Conservation (phyloP, 2,888 invertebrate genomes). For the Azorinus chamasolen region DNA sequence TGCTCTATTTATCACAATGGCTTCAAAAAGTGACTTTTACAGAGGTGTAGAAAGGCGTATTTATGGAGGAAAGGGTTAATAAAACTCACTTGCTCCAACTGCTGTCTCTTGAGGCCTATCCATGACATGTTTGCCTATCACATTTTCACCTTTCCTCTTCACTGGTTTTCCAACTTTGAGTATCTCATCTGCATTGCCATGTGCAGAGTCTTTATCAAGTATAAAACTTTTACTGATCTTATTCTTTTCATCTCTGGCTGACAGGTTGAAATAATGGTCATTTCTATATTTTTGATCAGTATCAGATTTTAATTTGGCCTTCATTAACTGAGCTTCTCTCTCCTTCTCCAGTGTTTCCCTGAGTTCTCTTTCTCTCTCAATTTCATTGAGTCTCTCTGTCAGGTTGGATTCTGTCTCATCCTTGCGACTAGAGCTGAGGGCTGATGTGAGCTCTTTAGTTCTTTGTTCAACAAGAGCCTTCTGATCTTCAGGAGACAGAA, state of each 20-base stretch:
- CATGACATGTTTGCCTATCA: constrained; percentile 39
- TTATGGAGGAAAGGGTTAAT: too few species aligned
- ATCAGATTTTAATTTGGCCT: too few species aligned
- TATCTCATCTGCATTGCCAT: constrained; percentile 21
- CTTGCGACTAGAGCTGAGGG: constrained; percentile 38
- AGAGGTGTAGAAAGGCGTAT: too few species aligned
- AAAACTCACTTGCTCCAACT: constrained; percentile 21
- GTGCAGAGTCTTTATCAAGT: not conserved
- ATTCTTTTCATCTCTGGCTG: constrained; percentile 42
- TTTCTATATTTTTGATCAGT: constrained; percentile 37
- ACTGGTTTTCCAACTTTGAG: constrained; percentile 20
- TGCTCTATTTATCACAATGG: too few species aligned
- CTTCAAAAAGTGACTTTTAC: too few species aligned
- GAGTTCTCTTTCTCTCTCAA: constrained; percentile 42
- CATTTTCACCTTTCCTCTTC: constrained; percentile 33
- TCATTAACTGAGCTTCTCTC: not conserved
- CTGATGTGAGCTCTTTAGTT: constrained; percentile 47
- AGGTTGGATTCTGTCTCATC: constrained; percentile 43
- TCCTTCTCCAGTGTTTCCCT: constrained; percentile 38
- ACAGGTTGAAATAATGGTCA: constrained; percentile 43
- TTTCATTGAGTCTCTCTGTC: constrained; percentile 39
- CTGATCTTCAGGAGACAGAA: constrained; percentile 43
- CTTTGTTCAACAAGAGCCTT: constrained; percentile 44
- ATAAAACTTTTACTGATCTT: constrained; percentile 39
- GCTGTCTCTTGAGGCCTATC: constrained; percentile 45